These are phyloP conservation scores for Nephrotoma flavescens DNA, from an alignment of 2,888 invertebrate species.

Conservation along the genomic window DNA sequence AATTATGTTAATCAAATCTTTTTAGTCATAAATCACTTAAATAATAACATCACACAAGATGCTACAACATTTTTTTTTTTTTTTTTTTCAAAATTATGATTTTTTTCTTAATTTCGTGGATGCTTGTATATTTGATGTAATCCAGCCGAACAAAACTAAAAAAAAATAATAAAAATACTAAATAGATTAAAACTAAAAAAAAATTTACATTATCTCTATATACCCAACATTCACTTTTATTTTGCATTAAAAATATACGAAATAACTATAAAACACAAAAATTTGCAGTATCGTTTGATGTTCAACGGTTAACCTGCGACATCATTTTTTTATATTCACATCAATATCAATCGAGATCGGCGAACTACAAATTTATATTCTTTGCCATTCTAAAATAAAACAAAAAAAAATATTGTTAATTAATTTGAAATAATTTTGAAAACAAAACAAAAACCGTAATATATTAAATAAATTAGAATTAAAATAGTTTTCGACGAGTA, in stretches of 20 bases:
- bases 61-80: neutral
- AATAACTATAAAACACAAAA: neutral
- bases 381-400: neutral
- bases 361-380: neutral
- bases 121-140: neutral
- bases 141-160: neutral
- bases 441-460: neutral
- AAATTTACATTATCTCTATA: neutral
- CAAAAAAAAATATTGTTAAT: neutral
- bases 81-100: neutral
- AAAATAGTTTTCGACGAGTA: neutral
- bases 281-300: neutral
- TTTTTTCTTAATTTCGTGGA: neutral
- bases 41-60: neutral
- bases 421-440: neutral
- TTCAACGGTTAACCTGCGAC: neutral
- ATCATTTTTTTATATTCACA: neutral
- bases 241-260: neutral
- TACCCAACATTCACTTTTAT: neutral
- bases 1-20: neutral
- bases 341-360: neutral
- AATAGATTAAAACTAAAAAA: neutral
- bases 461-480: neutral
- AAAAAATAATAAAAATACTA: neutral
- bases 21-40: neutral